Conservation (phyloP, 30 jellyfish, hydroid and myxozoan genomes). For the Clytia hemisphaerica region DNA sequence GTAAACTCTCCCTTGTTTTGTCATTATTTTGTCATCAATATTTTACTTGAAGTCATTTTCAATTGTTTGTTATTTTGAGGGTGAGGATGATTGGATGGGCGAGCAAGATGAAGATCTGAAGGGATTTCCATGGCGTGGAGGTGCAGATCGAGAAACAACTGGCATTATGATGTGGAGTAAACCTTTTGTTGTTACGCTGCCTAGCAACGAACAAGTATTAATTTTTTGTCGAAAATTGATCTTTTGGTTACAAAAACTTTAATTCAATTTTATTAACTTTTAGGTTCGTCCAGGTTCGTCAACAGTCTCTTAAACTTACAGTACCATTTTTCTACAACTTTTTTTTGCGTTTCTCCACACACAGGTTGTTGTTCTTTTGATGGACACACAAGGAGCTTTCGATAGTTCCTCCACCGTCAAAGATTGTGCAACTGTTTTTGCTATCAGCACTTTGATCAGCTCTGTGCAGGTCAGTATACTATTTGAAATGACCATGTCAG, state of each 20-base stretch:
- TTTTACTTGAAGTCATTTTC: neutral
- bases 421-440: slow-evolving; percentile 99
- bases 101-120: slow-evolving; percentile 55
- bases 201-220: slow-evolving; percentile 88
- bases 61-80: slow-evolving; percentile 18
- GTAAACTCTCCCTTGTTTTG: neutral
- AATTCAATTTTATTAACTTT: neutral
- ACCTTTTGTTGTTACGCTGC: slow-evolving; percentile 55
- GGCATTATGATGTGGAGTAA: slow-evolving; percentile 93
- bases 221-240: neutral
- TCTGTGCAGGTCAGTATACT: slow-evolving; percentile 86
- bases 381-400: slow-evolving; percentile 99
- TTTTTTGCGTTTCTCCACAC: neutral
- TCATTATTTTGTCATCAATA: neutral
- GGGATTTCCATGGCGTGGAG: slow-evolving; percentile 99
- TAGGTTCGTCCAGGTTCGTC: too few species aligned
- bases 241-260: neutral
- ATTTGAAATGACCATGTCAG: neutral
- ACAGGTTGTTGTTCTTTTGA: slow-evolving; percentile 84
- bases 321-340: neutral
- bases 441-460: slow-evolving; percentile 98
- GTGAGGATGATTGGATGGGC: slow-evolving; percentile 70
- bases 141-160: slow-evolving; percentile 99
- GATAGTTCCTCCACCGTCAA: slow-evolving; percentile 98
- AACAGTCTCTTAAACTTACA: too few species aligned